Base-by-base conservation (phyloP, 1,140 invertebrate species). In the Thaumatotibia leucotreta region DNA sequence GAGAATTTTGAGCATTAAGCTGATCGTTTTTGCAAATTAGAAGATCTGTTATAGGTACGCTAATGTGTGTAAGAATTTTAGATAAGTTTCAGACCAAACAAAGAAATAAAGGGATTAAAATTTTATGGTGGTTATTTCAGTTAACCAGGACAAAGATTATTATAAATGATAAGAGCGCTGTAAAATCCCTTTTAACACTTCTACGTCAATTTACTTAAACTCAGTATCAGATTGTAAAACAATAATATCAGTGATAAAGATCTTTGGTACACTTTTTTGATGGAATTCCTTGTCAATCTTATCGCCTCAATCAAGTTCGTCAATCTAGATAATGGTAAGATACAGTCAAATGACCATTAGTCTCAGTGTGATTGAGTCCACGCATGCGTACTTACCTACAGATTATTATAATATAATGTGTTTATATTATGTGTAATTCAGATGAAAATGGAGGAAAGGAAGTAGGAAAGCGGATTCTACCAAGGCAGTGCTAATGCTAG, bases 51-150 rank as follows among this genome's bases (percentile, higher is more conserved):
- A 17, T 45, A 6, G 5, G 6, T 14, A 45, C 14, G 1, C 14
- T 72, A 61, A 66, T 72, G 64, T 66, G 68, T 63, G 31, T 22
- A 14, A 31, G 65, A n/a, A n/a, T 67, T 50, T 68, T 54, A 49
- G 61, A 52, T 65, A n/a, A 23, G 27, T n/a, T 70, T 67, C 66
- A 68, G 66, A 68, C 52, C 64, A 31, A 64, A 66, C 50, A 72
- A 65, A 65, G 52, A 65, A 39, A 27, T 32, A 29, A 24, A 31
- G 5, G 39, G 35, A 20, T 66, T 54, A 8, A 58, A 33, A 11
- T 33, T 35, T 63, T 63, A 63, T 63, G 8, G 29, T 32, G 1
- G 14, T 14, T 58, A 27, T 58, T 58, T 63, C 17, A 63, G 17
- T 27, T 29, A 58, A 58, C 52, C 23, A 31, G 52, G 11, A 58